Conservation (phyloP, 2,797 vertebrate species). For the Myotis daubentonii region DNA sequence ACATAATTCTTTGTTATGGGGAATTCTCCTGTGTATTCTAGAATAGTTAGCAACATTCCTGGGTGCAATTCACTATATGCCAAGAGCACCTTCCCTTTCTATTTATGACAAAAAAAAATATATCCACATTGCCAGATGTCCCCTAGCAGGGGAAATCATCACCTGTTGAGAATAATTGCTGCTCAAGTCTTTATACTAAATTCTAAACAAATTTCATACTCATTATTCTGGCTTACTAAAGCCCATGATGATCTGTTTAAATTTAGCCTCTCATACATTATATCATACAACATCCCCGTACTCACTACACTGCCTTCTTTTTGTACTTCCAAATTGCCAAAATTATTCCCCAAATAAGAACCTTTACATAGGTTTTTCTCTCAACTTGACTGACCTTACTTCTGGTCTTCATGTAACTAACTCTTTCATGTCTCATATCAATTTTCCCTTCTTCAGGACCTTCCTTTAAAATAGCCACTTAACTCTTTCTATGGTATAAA, state of each 20-base stretch:
- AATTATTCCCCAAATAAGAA: not conserved
- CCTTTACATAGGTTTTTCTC: not conserved
- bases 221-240: not conserved
- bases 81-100: fast-evolving
- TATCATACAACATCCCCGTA: not conserved
- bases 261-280: not conserved
- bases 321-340: not conserved
- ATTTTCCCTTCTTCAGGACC: not conserved
- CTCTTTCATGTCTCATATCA: not conserved
- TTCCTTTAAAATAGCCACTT: not conserved
- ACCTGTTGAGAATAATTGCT: not conserved
- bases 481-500: not conserved
- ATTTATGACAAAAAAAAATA: not conserved
- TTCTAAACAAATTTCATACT: not conserved
- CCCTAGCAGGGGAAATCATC: not conserved
- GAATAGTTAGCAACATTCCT: not conserved
- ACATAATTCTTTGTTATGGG: not conserved
- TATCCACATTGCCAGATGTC: fast-evolving
- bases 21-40: not conserved
- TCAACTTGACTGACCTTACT: not conserved
- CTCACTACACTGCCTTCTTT: not conserved
- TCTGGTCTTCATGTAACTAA: not conserved
- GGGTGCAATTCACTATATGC: not conserved
- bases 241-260: not conserved
- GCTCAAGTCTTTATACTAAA: not conserved